Evolutionary conservation across 2,797 vertebrate genomes (phyloP), one percentile per base, ranked within the genome.

Genomic region (Bovichtus diacanthus): DNA sequence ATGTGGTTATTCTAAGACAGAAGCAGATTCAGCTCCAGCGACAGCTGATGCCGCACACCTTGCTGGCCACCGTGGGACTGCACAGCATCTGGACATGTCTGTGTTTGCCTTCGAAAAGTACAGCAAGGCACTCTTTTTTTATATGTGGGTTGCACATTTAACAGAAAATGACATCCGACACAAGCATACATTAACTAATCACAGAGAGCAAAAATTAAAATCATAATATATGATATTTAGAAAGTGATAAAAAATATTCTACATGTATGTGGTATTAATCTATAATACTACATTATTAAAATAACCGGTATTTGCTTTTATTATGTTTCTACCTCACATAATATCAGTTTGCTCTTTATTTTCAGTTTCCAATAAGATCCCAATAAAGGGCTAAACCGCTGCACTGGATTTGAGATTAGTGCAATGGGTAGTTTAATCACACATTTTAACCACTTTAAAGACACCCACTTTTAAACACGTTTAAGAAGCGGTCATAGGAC

Each of bases 41-140:
- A 80, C 84, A 86, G 78, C 65, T 86, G 81, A 87, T 74, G 71
- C 68, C 64, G 72, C n/a, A 77, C 78, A 87, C 83, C 78, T 77
- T 56, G 78, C 76, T 59, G 67, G 66, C 80, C 74, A 74, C 69
- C 23, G 16, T 76, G 85, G 80, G 87, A 82, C 70, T 23, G 15
- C 1, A 46, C 10, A 67, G 76, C 82, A 91, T 81, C 72, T 89
- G 87, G 82, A 81, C 74, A 53, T 68, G 75, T 83, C 74, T 74
- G 46, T 66, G 59, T 83, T 76, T 84, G 51, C 27, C 73, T 87
- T 72, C 74, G 63, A 75, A 82, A 82, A 70, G 54, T 36, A 47
- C 19, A 58, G 34, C 27, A 46, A 23, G 21, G 21, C 15, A 5
- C 58, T 34, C 7, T 38, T 38, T 71, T n/a, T 23, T 70, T 44